A percentile compares a stretch with the other conserved stretches of the same genome.
Conservation (phyloP, 2,888 invertebrate genomes). For the Syrista parreyssii region DNA sequence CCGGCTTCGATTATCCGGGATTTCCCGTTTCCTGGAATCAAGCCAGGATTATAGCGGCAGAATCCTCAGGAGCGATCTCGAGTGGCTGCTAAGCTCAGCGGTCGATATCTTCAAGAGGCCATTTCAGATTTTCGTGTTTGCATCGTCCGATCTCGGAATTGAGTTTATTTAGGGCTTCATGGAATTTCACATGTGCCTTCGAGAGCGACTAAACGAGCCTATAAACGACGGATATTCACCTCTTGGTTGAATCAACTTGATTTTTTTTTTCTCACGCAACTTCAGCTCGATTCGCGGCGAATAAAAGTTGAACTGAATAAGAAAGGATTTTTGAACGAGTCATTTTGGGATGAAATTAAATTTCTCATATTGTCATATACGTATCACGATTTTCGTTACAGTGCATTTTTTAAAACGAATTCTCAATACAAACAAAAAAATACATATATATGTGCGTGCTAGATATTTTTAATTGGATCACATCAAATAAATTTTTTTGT, state of each 20-base stretch:
- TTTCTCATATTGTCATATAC: background rate
- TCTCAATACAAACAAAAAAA: background rate
- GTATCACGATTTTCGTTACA: background rate
- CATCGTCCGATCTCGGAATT: constrained; percentile 8
- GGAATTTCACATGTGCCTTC: background rate
- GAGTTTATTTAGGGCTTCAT: background rate
- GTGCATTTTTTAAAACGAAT: background rate
- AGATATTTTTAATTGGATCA: no score
- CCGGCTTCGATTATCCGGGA: background rate
- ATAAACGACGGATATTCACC: background rate
- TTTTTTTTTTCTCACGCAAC: background rate
- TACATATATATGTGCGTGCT: no score
- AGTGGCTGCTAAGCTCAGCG: background rate
- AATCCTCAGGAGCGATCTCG: background rate
- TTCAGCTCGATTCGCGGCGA: background rate
- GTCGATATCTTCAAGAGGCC: background rate
- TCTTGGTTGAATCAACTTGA: background rate
- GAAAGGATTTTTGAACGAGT: background rate
- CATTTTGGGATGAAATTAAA: background rate
- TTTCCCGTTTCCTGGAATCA: background rate
- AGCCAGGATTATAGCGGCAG: background rate
- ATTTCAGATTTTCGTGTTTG: constrained; percentile 20
- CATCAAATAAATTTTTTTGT: no score
- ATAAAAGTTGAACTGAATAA: background rate
- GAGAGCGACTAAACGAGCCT: background rate